Conservation (phyloP, 2,113 vertebrate genomes). For the Procavia capensis region DNA sequence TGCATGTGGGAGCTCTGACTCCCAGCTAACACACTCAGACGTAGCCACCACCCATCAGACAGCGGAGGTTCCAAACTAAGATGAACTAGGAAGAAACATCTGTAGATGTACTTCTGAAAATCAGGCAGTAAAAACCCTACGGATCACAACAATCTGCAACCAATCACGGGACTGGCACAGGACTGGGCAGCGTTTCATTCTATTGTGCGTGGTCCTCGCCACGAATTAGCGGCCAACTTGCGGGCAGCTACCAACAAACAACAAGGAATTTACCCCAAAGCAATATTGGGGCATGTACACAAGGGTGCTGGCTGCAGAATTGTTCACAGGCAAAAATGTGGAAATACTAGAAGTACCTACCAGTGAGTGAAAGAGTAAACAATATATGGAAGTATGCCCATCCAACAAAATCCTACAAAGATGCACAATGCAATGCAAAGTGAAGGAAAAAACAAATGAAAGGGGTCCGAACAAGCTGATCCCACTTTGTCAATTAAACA, state of each 20-base stretch:
- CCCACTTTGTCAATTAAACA: background rate
- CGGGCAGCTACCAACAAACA: too few relatives aligned
- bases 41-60: background rate
- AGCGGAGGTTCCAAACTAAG: background rate
- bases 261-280: background rate
- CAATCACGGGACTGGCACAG: too few relatives aligned
- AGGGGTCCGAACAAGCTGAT: background rate
- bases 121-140: too few relatives aligned
- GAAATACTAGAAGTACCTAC: background rate
- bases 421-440: background rate
- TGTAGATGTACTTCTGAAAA: background rate
- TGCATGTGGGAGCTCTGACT: background rate
- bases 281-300: background rate
- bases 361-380: background rate
- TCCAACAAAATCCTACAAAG: background rate
- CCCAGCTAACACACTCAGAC: background rate
- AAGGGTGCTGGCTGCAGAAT: background rate
- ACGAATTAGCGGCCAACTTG: too few relatives aligned
- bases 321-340: background rate
- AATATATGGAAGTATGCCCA: background rate
- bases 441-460: background rate
- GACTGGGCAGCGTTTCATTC: too few relatives aligned
- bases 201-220: too few relatives aligned
- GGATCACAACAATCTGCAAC: too few relatives aligned
- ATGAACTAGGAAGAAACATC: background rate